Evolutionary conservation across 1,140 invertebrate genomes (phyloP).

Genomic region (Chymomyza costata): DNA sequence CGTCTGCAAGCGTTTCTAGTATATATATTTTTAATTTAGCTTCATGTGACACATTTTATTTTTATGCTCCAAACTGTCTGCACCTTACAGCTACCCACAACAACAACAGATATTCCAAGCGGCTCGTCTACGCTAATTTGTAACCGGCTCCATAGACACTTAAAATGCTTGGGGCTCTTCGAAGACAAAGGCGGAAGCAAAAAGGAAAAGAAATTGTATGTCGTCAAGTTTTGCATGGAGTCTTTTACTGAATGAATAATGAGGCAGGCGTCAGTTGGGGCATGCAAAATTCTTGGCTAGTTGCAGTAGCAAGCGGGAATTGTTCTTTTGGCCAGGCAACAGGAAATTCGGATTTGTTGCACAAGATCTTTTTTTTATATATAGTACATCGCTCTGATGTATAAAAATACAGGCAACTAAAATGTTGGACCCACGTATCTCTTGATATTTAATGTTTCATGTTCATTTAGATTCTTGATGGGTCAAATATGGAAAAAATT

Average conservation of each 20-base stretch:
- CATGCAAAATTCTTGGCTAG: slow-evolving; percentile 10
- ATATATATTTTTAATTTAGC: no score
- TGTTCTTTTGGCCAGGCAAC: no score
- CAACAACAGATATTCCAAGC: slow-evolving; percentile 26
- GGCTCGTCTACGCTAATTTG: slow-evolving; percentile 67
- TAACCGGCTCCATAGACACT: slow-evolving; percentile 31
- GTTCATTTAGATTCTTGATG: no score
- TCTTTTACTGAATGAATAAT: slow-evolving; percentile 64
- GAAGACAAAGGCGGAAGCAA: slow-evolving; percentile 38
- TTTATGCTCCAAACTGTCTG: slow-evolving; percentile 49
- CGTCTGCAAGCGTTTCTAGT: no score
- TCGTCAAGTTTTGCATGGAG: slow-evolving; percentile 37
- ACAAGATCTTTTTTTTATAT: no score
- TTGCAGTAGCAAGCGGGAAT: no score
- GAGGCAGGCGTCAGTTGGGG: slow-evolving; percentile 35
- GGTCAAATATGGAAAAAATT: no score
- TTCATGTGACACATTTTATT: slow-evolving; percentile 54
- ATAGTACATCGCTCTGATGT: no score
- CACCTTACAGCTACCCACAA: slow-evolving; percentile 22
- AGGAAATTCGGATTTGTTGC: no score
- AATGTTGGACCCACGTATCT: no score
- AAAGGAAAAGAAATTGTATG: slow-evolving; percentile 24
- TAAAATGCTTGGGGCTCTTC: slow-evolving; percentile 47
- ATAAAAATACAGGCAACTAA: no score
- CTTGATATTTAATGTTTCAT: no score